Base-by-base conservation (phyloP, 1,140 invertebrate genomes). In the Elysia chlorotica region DNA sequence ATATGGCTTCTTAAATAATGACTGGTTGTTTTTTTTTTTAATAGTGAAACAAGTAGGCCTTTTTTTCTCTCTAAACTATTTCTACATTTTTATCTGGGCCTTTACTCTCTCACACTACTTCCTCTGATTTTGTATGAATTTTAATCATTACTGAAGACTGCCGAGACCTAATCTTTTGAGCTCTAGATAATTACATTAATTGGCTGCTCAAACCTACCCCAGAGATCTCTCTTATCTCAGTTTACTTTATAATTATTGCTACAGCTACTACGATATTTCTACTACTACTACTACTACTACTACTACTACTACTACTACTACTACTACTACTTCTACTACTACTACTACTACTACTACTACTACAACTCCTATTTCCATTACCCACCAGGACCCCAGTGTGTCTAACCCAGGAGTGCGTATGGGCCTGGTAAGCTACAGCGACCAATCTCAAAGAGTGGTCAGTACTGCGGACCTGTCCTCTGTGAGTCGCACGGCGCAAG, bases 301-400 rank as follows among this genome's bases (percentile, higher is more conserved):
- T 14, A n/a, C n/a, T 14, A n/a, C 41, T 10, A 14, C n/a, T 10
- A n/a, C 41, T 14, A 14, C 41, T 48, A n/a, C n/a, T 14, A 48
- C 41, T n/a, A 48, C 10, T 14, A 14, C 41, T 48, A 14, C 10
- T 10, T 48, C 10, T n/a, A 10, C n/a, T n/a, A n/a, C n/a, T n/a
- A n/a, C n/a, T n/a, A n/a, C n/a, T n/a, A n/a, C n/a, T n/a, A n/a
- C n/a, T n/a, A n/a, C n/a, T 14, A 14, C 10, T 48, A 48, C n/a
- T 48, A 14, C 10, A 14, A n/a, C 10, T 10, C 41, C 41, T n/a
- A 48, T n/a, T 48, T n/a, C 10, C 23, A 14, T 25, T 28, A 10
- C 56, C 28, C 56, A 6, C 19, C 28, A 67, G 65, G 65, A 67
- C 41, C 41, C 41, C 28, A 54, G 65, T 54, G 65, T 67, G 17